Evolutionary conservation across 2,113 vertebrate genomes (phyloP).

Genomic region (Hydrochoerus hydrochaeris): DNA sequence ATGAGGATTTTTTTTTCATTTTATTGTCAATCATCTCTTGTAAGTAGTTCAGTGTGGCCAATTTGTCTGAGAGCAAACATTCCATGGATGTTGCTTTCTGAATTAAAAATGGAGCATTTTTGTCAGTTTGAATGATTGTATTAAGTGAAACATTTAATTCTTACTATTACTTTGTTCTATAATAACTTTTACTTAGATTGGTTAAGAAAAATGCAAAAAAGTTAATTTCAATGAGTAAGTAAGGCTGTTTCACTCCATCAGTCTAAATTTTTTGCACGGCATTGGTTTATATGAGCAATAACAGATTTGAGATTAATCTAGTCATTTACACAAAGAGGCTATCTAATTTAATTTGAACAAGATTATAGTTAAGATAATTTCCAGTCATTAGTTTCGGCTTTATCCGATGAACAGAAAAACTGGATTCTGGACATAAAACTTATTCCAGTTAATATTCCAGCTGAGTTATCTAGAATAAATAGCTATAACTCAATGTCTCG

Average conservation of each 20-base stretch:
- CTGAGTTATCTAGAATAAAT: background rate
- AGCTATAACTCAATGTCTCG: background rate
- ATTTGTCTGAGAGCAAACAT: slow-evolving; percentile 28
- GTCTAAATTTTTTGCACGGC: background rate
- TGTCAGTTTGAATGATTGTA: slow-evolving; percentile 46
- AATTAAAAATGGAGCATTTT: slow-evolving; percentile 32
- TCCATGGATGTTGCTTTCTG: slow-evolving; percentile 26
- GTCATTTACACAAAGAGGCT: slow-evolving; percentile 1
- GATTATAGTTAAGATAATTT: slow-evolving; percentile 14
- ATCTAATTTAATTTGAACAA: slow-evolving; percentile 14
- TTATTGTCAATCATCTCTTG: slow-evolving; percentile 58
- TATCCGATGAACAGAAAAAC: background rate
- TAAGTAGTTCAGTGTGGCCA: slow-evolving; percentile 39
- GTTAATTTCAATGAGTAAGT: background rate
- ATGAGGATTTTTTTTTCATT: slow-evolving; percentile 49
- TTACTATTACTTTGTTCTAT: slow-evolving; percentile 51
- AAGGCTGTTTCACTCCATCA: slow-evolving; percentile 43
- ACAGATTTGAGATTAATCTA: background rate
- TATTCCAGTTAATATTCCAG: background rate
- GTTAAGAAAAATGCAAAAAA: slow-evolving; percentile 54
- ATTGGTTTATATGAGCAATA: background rate
- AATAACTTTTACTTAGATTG: slow-evolving; percentile 52
- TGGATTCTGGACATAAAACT: background rate
- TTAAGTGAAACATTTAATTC: slow-evolving; percentile 64
- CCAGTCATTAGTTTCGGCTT: slow-evolving; percentile 21